Conservation (phyloP, 53 echinoderm and acorn worm species). For the Stichopus horrens region DNA sequence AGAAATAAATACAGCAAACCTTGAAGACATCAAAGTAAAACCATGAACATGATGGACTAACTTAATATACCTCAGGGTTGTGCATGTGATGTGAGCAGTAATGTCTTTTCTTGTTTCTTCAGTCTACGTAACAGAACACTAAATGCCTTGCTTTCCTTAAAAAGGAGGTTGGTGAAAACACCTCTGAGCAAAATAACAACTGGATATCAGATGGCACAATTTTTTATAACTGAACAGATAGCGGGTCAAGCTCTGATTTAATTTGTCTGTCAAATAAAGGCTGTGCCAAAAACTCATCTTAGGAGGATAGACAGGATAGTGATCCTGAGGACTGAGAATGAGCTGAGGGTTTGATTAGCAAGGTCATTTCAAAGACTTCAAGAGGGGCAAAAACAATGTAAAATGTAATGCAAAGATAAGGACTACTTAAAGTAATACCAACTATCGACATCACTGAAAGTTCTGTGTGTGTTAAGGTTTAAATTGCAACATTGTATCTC, state of each 20-base stretch:
- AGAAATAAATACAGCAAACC: no score
- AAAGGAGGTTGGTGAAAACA: slow-evolving; percentile 25
- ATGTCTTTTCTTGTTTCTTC: no score
- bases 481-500: no score
- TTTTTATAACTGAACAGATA: slow-evolving; percentile 9
- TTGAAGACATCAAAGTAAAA: no score
- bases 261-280: slow-evolving; percentile 38
- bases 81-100: no score
- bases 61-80: no score
- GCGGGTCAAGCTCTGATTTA: slow-evolving; percentile 25
- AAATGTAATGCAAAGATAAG: no score
- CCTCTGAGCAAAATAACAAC: slow-evolving; percentile 7
- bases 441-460: no score
- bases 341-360: not conserved
- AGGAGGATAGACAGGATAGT: not conserved
- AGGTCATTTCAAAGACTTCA: slow-evolving; percentile 6
- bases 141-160: not conserved
- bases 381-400: not conserved
- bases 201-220: slow-evolving; percentile 29
- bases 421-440: no score
- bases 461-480: no score
- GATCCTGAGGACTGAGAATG: slow-evolving; percentile 18
- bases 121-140: no score
- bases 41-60: no score
- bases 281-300: slow-evolving; percentile 31